These are phyloP conservation scores for Sciurus vulgaris DNA, from an alignment of 2,797 vertebrate species.

Conservation along the genomic window DNA sequence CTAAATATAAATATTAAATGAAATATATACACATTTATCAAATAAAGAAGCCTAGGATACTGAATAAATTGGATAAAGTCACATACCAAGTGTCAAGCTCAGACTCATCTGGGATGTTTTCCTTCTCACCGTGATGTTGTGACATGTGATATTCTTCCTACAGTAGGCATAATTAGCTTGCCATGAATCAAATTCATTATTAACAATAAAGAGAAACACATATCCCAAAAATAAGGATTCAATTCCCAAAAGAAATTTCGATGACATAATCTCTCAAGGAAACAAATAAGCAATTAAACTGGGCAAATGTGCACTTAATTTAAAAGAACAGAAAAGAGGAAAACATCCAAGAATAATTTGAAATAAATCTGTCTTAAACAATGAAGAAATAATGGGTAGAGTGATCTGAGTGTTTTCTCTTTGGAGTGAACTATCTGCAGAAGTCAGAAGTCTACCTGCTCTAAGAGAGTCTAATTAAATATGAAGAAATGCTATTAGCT, in stretches of 20 bases:
- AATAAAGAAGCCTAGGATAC: background rate
- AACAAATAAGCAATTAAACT: constrained; percentile 68
- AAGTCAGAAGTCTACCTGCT: background rate
- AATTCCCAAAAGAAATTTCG: constrained; percentile 60
- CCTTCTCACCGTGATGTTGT: background rate
- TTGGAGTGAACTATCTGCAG: background rate
- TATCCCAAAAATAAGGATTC: constrained; percentile 31
- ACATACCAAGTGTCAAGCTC: constrained; percentile 1
- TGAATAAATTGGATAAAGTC: constrained; percentile 12
- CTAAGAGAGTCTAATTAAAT: background rate
- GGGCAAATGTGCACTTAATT: constrained; percentile 54
- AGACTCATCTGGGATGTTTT: background rate
- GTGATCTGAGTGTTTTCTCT: background rate
- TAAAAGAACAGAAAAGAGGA: constrained; percentile 63
- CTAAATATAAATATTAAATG: background rate
- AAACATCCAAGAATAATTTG: constrained; percentile 60
- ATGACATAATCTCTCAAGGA: constrained; percentile 38
- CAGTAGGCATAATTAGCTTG: background rate
- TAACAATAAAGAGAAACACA: constrained; percentile 22
- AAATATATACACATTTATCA: background rate
- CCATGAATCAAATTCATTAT: constrained; percentile 31
- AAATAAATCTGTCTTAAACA: constrained; percentile 59
- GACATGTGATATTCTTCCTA: background rate
- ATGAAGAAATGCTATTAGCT: background rate
- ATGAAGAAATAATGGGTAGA: background rate